Evolutionary conservation across 2,113 vertebrate genomes (phyloP), one percentile per base, ranked within the genome.

Genomic region (Strix uralensis): DNA sequence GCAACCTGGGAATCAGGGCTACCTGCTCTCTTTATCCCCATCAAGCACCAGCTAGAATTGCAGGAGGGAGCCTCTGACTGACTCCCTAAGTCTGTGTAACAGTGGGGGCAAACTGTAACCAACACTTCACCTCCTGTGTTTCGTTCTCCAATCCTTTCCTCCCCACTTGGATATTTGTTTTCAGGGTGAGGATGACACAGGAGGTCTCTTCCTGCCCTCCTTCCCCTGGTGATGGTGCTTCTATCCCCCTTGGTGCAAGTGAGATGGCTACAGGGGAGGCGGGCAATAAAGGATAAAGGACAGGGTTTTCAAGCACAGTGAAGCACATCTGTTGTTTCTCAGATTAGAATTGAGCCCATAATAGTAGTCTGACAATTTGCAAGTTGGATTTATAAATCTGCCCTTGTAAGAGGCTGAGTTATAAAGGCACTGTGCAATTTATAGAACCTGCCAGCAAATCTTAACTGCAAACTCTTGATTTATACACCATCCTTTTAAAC

Each of bases 301-400:
- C 6, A 15, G 34, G 46, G 42, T n/a, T 90, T 96, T 65, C 66
- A 75, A 89, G 61, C 74, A 73, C 46, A 77, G 77, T 2, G 8
- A 59, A 66, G 67, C 55, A 78, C 72, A 73, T 95, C 93, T 96
- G 71, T 93, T 96, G 93, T 96, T 96, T 97, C 96, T 97, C 94
- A 97, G 95, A 94, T 94, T 96, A 97, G 90, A 97, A 94, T 57
- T 52, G 96, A 97, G 94, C 84, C 86, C 63, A 40, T 94, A 81
- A 67, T 95, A 92, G 85, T 96, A 85, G 81, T 92, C 92, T 96
- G 88, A 97, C 93, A 93, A 96, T 95, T 97, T 96, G 94, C 87
- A 97, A 97, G 79, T 90, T 96, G 90, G 75, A 89, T 97, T 97
- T 96, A 96, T 97, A 98, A 96, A 97, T 97, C 96, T 96, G 55